Evolutionary conservation across 2,113 vertebrate species (phyloP).

Genomic region (Urocolius indicus): DNA sequence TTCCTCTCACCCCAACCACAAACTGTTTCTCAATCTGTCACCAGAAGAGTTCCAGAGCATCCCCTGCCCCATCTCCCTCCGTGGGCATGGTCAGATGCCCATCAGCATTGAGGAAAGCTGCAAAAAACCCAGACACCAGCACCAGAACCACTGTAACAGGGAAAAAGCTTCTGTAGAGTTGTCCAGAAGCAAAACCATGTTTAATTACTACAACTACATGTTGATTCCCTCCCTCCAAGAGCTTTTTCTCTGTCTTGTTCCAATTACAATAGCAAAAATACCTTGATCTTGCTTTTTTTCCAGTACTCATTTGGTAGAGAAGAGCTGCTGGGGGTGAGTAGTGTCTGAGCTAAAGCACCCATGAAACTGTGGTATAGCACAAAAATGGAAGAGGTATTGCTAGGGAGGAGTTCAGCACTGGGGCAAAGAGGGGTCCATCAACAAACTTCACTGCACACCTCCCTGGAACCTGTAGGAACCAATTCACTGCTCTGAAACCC

Average conservation of each 20-base stretch:
- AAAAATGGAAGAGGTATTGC: no score
- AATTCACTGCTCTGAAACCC: background rate
- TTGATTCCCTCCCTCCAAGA: background rate
- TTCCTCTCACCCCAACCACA: background rate
- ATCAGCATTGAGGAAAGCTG: background rate
- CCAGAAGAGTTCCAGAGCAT: background rate
- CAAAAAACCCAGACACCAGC: accelerated
- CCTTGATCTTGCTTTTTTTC: background rate
- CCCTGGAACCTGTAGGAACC: accelerated
- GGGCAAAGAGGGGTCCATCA: background rate
- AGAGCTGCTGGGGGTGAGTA: background rate
- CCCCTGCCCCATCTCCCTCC: background rate
- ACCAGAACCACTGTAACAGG: accelerated
- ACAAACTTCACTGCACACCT: background rate
- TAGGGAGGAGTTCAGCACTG: background rate
- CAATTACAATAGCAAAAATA: accelerated
- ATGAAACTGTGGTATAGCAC: accelerated
- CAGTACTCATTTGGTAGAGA: background rate
- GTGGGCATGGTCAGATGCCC: background rate
- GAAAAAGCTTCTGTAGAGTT: background rate
- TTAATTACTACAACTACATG: accelerated
- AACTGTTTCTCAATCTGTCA: background rate
- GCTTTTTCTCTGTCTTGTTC: background rate
- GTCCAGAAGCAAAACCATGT: background rate
- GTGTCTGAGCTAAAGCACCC: background rate